Base-by-base conservation (phyloP, 35 echinoderm and acorn worm genomes). In the Ptychodera flava region DNA sequence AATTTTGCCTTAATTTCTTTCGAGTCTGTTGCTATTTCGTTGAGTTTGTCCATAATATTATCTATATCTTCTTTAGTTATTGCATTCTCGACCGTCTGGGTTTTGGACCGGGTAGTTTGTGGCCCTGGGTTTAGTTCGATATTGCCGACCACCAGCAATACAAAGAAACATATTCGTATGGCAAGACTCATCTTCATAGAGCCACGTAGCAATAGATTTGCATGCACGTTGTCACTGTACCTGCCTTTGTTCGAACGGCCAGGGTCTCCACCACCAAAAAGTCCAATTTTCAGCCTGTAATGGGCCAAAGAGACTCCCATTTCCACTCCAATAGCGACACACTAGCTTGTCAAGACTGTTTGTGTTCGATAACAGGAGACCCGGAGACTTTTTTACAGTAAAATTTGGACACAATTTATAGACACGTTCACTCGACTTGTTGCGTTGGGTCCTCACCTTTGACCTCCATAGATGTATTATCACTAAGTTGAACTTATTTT, bases 81-180 rank as follows among this genome's bases (percentile, higher is more conserved):
- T 64, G 45, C 45, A 64, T 64, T 64, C 6, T 64, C 45, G 22
- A 22, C 45, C 45, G 45, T 64, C 45, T 64, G 45, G 45, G 45
- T 64, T 64, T 64, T 64, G 6, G 45, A 64, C 22, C 45, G 45
- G 45, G 45, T 64, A 64, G 45, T 64, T 64, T 64, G 45, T 64
- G 45, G 45, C 6, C 45, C 45, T 64, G 45, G 45, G 45, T 64
- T 64, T 6, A 64, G 6, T 64, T 64, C 45, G 45, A 64, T 64
- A 64, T 64, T 64, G 45, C 45, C 45, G 45, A 64, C 45, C 22
- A 64, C 45, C 45, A 64, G 45, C 22, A 64, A 64, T 64, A 64
- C 45, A 64, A 64, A 64, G 45, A 64, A 64, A 64, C 45, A 64
- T 64, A 64, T 64, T 64, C 45, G 45, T 64, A 64, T 64, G 45